phyloP scores from a whole-genome alignment of 1,140 invertebrate genomes.

The Brachionus paranguensis region DNA sequence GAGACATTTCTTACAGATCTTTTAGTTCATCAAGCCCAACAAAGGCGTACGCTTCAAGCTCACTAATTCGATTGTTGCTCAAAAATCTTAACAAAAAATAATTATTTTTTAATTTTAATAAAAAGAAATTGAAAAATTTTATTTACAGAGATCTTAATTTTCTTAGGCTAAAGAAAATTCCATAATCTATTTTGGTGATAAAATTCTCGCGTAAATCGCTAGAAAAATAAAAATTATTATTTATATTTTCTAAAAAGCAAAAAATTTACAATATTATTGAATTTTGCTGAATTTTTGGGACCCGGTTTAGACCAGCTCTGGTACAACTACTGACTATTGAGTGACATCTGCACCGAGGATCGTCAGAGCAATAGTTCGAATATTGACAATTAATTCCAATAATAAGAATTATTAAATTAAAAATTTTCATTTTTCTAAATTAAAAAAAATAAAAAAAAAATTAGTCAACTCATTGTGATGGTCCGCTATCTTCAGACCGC shows the following conservation, averaged over 20 bases:
- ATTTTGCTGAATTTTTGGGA: conserved; percentile 4
- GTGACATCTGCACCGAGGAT: not conserved
- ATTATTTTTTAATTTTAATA: not conserved
- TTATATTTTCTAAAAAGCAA: not conserved
- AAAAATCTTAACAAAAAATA: not conserved
- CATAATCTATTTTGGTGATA: conserved; percentile 9
- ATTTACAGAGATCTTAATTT: not conserved
- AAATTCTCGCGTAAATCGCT: not conserved
- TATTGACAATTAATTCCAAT: not conserved
- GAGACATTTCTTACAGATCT: not conserved
- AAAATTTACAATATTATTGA: not conserved
- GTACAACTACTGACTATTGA: not conserved
- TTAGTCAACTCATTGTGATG: not conserved
- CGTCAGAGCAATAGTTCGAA: not conserved
- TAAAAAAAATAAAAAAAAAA: not conserved
- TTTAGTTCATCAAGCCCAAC: not conserved
- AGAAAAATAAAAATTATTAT: not conserved
- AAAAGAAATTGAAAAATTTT: not conserved
- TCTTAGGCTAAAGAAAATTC: not conserved
- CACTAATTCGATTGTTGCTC: not conserved
- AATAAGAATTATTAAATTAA: not conserved
- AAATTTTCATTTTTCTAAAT: not conserved
- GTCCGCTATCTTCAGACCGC: not conserved
- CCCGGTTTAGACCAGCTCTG: not conserved
- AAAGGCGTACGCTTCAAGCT: not conserved